Evolutionary conservation across 2,113 vertebrate genomes (phyloP).

Genomic region (Hydrolagus affinis): DNA sequence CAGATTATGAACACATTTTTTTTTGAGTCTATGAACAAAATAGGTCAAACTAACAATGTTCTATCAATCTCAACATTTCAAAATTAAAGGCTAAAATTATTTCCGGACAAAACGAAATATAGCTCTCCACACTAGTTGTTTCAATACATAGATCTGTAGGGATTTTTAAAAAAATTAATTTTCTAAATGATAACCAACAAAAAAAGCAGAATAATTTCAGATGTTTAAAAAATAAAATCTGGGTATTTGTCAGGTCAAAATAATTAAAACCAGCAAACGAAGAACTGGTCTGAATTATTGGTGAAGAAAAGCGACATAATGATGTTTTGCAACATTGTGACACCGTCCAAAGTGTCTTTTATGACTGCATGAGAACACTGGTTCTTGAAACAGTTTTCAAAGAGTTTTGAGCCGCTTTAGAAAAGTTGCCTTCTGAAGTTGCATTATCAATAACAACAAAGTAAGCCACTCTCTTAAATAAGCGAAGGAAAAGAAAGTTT

Average conservation of each 20-base stretch:
- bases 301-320: not conserved
- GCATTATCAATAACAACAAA: not conserved
- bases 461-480: not conserved
- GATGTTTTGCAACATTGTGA: not conserved
- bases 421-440: not conserved
- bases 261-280: not conserved
- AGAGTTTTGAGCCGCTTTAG: not conserved
- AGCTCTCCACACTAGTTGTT: too few relatives aligned
- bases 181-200: too few relatives aligned
- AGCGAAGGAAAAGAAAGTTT: not conserved
- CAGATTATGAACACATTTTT: constrained; percentile 1
- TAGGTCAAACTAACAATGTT: constrained; percentile 17
- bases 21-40: not conserved
- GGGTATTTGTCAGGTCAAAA: too few relatives aligned
- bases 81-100: not conserved
- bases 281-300: not conserved
- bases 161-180: too few relatives aligned
- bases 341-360: not conserved
- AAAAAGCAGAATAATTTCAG: too few relatives aligned
- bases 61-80: not conserved
- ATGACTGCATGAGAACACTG: not conserved
- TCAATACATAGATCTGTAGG: too few relatives aligned
- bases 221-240: too few relatives aligned
- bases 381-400: not conserved
- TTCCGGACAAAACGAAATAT: too few relatives aligned